Percentiles rank a stretch among this genome's conserved stretches.
phyloP scores from a whole-genome alignment of 2,797 vertebrate genomes.

The Pampus argenteus region DNA sequence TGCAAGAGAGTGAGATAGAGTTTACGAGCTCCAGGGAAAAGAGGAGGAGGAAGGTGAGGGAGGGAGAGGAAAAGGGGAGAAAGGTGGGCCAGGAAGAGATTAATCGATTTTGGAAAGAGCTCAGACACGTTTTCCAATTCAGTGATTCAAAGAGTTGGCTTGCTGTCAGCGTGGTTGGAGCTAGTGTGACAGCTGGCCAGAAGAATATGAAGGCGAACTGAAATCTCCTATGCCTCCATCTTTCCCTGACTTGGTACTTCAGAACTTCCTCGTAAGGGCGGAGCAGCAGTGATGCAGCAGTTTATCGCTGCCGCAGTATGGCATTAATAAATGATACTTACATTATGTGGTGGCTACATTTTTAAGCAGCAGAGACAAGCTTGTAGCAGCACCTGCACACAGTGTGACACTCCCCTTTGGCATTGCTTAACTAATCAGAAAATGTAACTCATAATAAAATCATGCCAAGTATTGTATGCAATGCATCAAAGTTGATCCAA shows the following conservation, averaged over 20 bases:
- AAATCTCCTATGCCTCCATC: slow-evolving; percentile 5
- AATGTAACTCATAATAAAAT: slow-evolving; percentile 24
- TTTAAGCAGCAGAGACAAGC: slow-evolving; percentile 32
- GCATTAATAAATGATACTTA: slow-evolving; percentile 30
- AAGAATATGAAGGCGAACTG: slow-evolving; percentile 28
- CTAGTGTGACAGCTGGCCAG: slow-evolving; percentile 43
- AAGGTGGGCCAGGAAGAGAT: slow-evolving; percentile 35
- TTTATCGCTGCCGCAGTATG: slow-evolving; percentile 35
- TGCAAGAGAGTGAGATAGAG: neutral
- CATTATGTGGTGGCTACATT: slow-evolving; percentile 5
- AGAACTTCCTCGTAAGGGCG: slow-evolving; percentile 21
- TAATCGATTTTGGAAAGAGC: slow-evolving; percentile 60
- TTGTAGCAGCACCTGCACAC: slow-evolving; percentile 39
- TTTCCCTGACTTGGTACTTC: slow-evolving; percentile 6
- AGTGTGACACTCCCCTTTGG: slow-evolving; percentile 16
- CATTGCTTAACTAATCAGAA: neutral
- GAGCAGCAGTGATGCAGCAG: slow-evolving; percentile 48
- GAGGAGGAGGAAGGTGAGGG: slow-evolving; percentile 17
- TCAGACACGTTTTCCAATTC: slow-evolving; percentile 45
- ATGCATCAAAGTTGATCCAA: slow-evolving; percentile 22
- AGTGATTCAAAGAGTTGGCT: slow-evolving; percentile 55
- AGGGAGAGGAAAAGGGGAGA: neutral
- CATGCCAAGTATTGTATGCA: slow-evolving; percentile 25
- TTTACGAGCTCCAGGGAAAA: slow-evolving; percentile 25
- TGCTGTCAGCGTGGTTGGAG: slow-evolving; percentile 39